Evolutionary conservation across 2,797 vertebrate species (phyloP).

Genomic region (Cetoscarus ocellatus): DNA sequence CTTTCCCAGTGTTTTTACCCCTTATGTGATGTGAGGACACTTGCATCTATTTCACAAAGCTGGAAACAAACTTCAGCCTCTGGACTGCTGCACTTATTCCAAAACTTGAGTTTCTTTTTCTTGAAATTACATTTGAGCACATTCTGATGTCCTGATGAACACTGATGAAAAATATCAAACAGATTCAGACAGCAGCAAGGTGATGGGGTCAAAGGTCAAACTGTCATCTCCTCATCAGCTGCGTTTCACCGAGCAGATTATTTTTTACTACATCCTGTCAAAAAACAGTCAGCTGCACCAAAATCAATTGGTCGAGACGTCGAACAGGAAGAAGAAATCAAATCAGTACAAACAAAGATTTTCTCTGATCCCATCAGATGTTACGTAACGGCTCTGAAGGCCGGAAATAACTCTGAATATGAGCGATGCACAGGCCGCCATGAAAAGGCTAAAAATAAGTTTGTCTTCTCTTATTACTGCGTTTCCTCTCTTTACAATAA

Average conservation of each 20-base stretch:
- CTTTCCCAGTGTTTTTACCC: too few relatives aligned
- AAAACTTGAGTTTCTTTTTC: too few relatives aligned
- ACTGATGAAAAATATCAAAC: not conserved
- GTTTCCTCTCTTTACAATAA: too few relatives aligned
- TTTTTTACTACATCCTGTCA: not conserved
- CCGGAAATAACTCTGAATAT: conserved; percentile 42
- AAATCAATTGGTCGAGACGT: not conserved
- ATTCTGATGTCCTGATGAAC: too few relatives aligned
- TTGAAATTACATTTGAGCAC: too few relatives aligned
- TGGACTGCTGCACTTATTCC: too few relatives aligned
- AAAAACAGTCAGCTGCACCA: not conserved
- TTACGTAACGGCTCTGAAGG: conserved; percentile 17
- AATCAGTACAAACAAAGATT: not conserved
- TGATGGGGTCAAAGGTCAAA: not conserved
- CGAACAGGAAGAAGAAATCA: too few relatives aligned
- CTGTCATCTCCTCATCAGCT: not conserved
- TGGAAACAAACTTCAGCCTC: too few relatives aligned
- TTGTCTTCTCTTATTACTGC: not conserved
- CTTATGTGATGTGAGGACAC: too few relatives aligned
- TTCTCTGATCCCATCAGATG: not conserved
- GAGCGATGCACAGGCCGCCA: conserved; percentile 1
- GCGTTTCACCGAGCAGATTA: not conserved
- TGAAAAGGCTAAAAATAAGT: conserved; percentile 14
- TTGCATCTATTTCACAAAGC: too few relatives aligned
- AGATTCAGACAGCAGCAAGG: not conserved